Base-by-base conservation (phyloP, 2,888 invertebrate species). In the Cerceris rybyensis region DNA sequence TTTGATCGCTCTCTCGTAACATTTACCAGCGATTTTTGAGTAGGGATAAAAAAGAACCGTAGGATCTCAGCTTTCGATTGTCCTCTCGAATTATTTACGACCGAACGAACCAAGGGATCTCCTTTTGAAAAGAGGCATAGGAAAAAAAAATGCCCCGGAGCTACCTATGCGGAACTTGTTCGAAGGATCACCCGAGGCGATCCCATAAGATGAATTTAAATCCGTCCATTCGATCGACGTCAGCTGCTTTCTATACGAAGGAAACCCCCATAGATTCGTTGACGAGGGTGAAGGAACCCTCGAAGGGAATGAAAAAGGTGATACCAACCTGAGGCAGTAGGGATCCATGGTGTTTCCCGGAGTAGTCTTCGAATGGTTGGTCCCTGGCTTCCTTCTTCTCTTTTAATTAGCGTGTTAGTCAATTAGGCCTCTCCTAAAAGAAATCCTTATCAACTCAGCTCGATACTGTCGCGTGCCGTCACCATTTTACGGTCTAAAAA, bases 281-380 rank as follows among this genome's bases (percentile, higher is more conserved):
- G 46, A 46, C 9, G 11, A 46, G 9, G 46, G 11, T 8, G 46
- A 11, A 1, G 46, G 11, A 28, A 28, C 28, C 28, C 28, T n/a
- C n/a, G n/a, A 50, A 50, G 11, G 50, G 50, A n/a, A 50, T 4
- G 28, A 50, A 9, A 50, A n/a, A 7, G n/a, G 11, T n/a, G 11
- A 5, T n/a, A 86, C 88, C 86, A 68, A 91, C 91, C 91, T 91
- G 77, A 91, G 77, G 55, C 89, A 90, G 70, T 91, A 91, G 61
- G 91, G 91, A 90, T 91, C 91, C 91, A 91, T 90, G 67, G 14
- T 75, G 9, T 43, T 11, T 54, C 46, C 9, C 13, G 55, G 28
- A 17, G 58, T 43, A 68, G 11, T 60, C 67, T 49, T 60, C 11
- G 28, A 11, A 63, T 55, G 17, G 41, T 57, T 54, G 50, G 9